Evolutionary conservation across 1,140 invertebrate genomes (phyloP).

Genomic region (Drosophila tani): DNA sequence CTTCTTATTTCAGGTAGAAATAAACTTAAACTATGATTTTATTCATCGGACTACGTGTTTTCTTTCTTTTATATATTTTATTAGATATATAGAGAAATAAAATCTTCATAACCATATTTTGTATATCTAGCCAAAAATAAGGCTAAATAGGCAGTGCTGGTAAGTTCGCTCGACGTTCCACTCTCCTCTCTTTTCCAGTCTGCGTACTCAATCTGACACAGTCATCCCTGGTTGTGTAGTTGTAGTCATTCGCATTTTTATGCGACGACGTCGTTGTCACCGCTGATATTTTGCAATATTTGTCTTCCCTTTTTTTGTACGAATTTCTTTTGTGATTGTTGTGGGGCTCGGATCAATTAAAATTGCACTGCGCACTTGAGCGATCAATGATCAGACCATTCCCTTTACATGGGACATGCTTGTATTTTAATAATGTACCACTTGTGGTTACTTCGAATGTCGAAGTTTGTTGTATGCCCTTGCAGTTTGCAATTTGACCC

Average conservation of each 20-base stretch:
- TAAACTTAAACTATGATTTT: no score
- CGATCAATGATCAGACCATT: conserved; percentile 1
- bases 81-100: no score
- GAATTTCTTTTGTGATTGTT: neutral
- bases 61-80: no score
- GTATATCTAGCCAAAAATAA: neutral
- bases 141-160: neutral
- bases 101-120: no score
- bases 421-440: neutral
- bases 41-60: no score
- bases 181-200: neutral
- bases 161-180: neutral
- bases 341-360: conserved; percentile 28
- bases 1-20: no score
- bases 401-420: neutral
- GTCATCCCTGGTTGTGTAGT: conserved; percentile 1
- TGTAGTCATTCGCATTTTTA: conserved; percentile 69
- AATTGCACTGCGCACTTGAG: conserved; percentile 10
- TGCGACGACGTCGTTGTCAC: conserved; percentile 39
- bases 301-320: neutral
- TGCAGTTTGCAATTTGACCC: neutral
- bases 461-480: neutral
- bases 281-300: conserved; percentile 45
- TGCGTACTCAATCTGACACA: neutral
- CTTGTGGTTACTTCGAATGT: conserved; percentile 1